These are phyloP conservation scores for Tiphia femorata DNA, from an alignment of 2,888 invertebrate genomes.

Conservation along the genomic window DNA sequence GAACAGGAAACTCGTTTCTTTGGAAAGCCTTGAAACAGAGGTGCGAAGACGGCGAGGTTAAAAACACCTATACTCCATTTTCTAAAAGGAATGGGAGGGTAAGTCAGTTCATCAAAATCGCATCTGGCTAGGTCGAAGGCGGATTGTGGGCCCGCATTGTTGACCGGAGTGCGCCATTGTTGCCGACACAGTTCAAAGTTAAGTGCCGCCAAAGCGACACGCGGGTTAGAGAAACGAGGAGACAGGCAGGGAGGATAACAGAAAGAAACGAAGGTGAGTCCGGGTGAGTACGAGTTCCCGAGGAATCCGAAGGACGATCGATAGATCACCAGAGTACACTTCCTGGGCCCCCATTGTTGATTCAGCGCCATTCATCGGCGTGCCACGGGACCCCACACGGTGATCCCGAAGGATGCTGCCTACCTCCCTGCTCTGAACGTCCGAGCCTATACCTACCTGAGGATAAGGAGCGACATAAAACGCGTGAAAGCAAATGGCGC, in stretches of 20 bases:
- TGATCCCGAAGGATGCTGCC: constrained; percentile 50
- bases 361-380: constrained; percentile 43
- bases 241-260: constrained; percentile 35
- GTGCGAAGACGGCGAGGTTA: neutral
- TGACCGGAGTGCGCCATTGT: constrained; percentile 53
- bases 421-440: constrained; percentile 39
- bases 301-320: constrained; percentile 47
- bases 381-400: constrained; percentile 62
- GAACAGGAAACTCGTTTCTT: no score
- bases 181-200: constrained; percentile 56
- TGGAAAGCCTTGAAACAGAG: constrained; percentile 6
- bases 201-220: constrained; percentile 52
- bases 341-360: constrained; percentile 58
- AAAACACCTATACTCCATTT: no score
- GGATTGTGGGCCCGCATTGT: constrained; percentile 51
- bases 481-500: constrained; percentile 51
- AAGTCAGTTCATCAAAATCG: constrained; percentile 61
- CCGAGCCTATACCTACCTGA: constrained; percentile 40
- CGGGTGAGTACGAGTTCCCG: constrained; percentile 34
- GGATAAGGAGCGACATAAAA: constrained; percentile 46
- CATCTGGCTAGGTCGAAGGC: constrained; percentile 50
- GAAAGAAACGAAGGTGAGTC: constrained; percentile 25
- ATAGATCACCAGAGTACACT: constrained; percentile 62
- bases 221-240: constrained; percentile 10
- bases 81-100: constrained; percentile 15